phyloP scores from a whole-genome alignment of 2,113 vertebrate genomes.

The Ptyas mucosa region DNA sequence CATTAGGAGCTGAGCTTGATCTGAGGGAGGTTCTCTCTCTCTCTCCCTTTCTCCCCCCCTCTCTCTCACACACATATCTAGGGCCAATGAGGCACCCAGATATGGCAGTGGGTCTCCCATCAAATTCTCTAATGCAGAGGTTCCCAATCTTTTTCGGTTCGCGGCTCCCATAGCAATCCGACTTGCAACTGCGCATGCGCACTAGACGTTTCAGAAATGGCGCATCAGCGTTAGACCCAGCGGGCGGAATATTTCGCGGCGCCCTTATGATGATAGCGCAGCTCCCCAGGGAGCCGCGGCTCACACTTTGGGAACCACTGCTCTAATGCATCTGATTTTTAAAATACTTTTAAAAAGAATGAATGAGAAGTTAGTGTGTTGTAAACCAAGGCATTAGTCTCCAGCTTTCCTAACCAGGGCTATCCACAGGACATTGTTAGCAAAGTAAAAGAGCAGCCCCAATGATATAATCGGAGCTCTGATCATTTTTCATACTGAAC shows the following conservation, averaged over 20 bases:
- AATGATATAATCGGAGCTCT: neutral
- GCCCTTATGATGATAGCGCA: too few species aligned
- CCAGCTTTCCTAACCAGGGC: neutral
- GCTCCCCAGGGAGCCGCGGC: too few species aligned
- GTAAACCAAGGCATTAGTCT: neutral
- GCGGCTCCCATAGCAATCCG: too few species aligned
- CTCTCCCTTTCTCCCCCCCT: neutral
- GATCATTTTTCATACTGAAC: neutral
- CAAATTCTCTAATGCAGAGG: neutral
- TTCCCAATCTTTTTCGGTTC: too few species aligned
- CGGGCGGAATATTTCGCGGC: too few species aligned
- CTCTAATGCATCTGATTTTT: neutral
- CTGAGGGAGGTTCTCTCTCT: neutral
- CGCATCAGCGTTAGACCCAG: too few species aligned
- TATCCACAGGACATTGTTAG: neutral
- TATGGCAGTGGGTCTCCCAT: neutral
- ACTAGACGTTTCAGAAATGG: too few species aligned
- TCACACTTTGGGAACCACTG: too few species aligned
- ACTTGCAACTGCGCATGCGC: too few species aligned
- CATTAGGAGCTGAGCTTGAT: neutral
- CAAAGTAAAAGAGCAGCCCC: neutral
- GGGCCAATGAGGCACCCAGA: neutral
- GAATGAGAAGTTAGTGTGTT: neutral
- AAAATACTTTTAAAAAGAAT: neutral
- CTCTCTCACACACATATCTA: neutral